Base-by-base conservation (phyloP, 2,797 vertebrate species). In the Danio jaintianensis region DNA sequence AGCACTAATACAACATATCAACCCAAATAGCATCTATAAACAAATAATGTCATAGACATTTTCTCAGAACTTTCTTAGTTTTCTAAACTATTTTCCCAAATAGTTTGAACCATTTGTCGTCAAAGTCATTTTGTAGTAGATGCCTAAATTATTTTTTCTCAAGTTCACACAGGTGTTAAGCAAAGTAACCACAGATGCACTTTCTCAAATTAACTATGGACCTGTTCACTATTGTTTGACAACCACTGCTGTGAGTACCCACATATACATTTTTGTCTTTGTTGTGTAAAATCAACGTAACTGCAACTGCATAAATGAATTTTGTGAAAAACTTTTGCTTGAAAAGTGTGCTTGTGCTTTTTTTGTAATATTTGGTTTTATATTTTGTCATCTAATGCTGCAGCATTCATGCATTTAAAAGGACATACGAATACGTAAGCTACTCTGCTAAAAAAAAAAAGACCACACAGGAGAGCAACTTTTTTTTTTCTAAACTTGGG, bases 401-500 rank as follows among this genome's bases (percentile, higher is more conserved):
- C 38, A 15, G 15, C 0, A 38, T 53, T 53, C 0, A 0, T 40
- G 5, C 10, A 52, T 52, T 52, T n/a, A 12, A 53, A 12, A 18
- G 48, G 9, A 29, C 29, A 29, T 29, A 29, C 29, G 29, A 29
- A 29, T 16, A 66, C 52, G 5, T 8, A 78, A 79, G 20, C 38
- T 36, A 12, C 45, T 53, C 59, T 50, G 36, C 66, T 64, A 48
- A 8, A 22, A 40, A 45, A 62, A 20, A 45, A 38, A 47, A 69
- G 86, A 82, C 86, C 84, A 87, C 82, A 85, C 82, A 80, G 43
- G 16, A 43, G 52, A 70, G 86, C 45, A 67, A 84, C 4, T 88
- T 87, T 81, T 59, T 58, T 87, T 86, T 88, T 90, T 85, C 90
- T 2, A 90, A 89, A 87, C 85, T 1, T 85, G 83, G 84, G 81